Evolutionary conservation across 2,113 vertebrate species (phyloP), one percentile per base, ranked within the genome.

Genomic region (Shinisaurus crocodilurus): DNA sequence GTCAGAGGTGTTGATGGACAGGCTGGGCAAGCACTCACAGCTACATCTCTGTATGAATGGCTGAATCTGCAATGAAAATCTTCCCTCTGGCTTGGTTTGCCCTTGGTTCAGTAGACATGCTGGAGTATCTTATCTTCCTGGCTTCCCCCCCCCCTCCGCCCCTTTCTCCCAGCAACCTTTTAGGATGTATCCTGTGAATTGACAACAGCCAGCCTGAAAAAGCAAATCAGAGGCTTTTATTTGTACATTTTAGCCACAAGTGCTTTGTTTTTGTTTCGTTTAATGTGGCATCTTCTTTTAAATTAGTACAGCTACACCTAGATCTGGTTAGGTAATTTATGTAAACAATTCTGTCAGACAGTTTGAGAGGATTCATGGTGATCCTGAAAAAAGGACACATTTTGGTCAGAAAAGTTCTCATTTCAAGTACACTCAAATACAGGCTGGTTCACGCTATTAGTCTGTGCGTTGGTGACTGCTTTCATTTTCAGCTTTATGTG

Each of bases 41-140:
- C 90, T 85, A 18, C 37, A 32, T 34, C 9, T 54, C 15, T 27
- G 72, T 82, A 65, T 79, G n/a, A 85, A 67, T 89, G 86, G 88
- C 83, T 91, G 86, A 87, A 84, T 92, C 92, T 82, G 83, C 90
- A 69, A 75, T 74, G 77, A 89, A 93, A 90, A 92, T 77, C 92
- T 82, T 81, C 87, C 92, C 91, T 89, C 93, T 60, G 79, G 72
- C 91, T 90, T 50, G 40, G 32, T 87, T 84, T 94, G 87, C 91
- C 91, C 95, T 95, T 91, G 83, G 50, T 89, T 90, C 85, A 77
- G 83, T 89, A 82, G 88, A 85, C 77, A 16, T 81, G 63, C 87
- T 84, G 1, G 92, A 92, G 10, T 88, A 57, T 85, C 87, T 82
- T 74, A 23, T 88, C 92, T 91, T 89, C 88, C 93, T 95, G 77